phyloP scores from a whole-genome alignment of 2,113 vertebrate species.

The Callionymus lyra region DNA sequence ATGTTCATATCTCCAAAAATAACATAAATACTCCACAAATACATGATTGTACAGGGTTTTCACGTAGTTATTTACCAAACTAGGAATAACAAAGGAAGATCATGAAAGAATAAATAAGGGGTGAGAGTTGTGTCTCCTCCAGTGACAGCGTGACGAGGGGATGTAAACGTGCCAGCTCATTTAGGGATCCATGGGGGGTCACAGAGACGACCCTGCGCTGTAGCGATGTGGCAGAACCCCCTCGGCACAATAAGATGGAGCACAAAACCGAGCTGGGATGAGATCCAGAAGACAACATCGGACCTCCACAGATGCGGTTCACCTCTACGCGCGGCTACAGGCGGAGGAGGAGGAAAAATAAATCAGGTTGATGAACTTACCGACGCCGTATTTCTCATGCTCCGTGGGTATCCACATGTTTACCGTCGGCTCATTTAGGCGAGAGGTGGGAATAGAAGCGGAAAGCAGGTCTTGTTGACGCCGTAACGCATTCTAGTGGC shows the following conservation, averaged over 20 bases:
- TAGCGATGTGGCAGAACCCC: conserved; percentile 40
- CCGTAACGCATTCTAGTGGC: conserved; percentile 54
- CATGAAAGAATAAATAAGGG: too few species aligned
- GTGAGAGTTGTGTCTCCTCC: too few species aligned
- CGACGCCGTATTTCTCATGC: conserved; percentile 95
- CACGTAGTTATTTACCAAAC: neutral
- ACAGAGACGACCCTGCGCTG: conserved; percentile 24
- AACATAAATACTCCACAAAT: too few species aligned
- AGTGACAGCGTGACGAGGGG: too few species aligned
- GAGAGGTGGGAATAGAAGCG: conserved; percentile 32
- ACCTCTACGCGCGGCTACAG: conserved; percentile 12
- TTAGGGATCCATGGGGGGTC: conserved; percentile 22
- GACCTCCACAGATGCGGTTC: conserved; percentile 1
- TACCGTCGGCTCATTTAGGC: conserved; percentile 43
- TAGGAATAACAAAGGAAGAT: too few species aligned
- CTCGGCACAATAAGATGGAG: neutral
- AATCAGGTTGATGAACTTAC: conserved; percentile 71
- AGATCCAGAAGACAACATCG: neutral
- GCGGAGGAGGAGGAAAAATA: conserved; percentile 19
- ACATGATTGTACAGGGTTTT: neutral
- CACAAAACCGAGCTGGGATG: neutral
- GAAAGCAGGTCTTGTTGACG: conserved; percentile 22
- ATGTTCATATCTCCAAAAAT: conserved; percentile 9
- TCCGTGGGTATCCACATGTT: conserved; percentile 96
- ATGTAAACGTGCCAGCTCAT: conserved; percentile 12